phyloP scores from a whole-genome alignment of 2,797 vertebrate species.

The Lepilemur ruficaudatus region DNA sequence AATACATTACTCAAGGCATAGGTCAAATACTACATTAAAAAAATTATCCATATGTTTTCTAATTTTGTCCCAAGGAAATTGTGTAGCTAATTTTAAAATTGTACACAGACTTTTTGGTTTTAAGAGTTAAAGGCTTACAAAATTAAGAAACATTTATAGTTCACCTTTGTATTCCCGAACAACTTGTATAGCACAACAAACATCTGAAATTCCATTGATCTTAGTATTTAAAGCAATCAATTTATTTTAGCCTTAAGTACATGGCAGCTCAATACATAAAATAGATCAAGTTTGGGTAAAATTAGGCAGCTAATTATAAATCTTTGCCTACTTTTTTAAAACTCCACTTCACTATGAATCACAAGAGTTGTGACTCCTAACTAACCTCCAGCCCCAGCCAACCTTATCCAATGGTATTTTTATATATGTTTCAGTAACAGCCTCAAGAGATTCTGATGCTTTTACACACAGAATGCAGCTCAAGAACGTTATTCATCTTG shows the following conservation, averaged over 20 bases:
- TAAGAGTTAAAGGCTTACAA: background rate
- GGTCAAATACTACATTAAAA: background rate
- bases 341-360: background rate
- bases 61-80: background rate
- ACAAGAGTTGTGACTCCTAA: background rate
- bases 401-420: background rate
- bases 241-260: background rate
- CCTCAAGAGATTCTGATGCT: background rate
- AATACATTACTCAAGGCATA: background rate
- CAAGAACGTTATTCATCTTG: background rate
- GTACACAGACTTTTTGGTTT: accelerated
- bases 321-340: background rate
- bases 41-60: background rate
- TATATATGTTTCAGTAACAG: background rate
- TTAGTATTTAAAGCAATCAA: background rate
- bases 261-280: background rate
- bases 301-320: background rate
- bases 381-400: background rate
- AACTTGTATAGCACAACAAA: background rate
- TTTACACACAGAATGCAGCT: background rate
- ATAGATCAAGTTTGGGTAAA: background rate
- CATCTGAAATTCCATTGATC: background rate
- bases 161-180: background rate
- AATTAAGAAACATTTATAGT: background rate
- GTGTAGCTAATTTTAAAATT: background rate